Evolutionary conservation across 2,797 vertebrate species (phyloP).

Genomic region (Orientallactaga sibirica): DNA sequence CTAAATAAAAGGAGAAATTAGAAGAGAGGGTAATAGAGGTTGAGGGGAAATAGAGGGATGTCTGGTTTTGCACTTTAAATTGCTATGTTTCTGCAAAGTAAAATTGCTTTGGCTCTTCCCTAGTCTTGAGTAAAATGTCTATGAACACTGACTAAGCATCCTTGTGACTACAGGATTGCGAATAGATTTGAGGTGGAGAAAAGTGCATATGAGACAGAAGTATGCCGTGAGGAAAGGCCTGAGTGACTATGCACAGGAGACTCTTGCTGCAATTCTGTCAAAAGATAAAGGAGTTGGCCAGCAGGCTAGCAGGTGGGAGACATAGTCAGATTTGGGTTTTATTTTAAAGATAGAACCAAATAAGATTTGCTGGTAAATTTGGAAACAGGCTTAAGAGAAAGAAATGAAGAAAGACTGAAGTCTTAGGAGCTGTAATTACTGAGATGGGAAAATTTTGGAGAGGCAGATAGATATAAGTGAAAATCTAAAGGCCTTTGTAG

Average conservation of each 20-base stretch:
- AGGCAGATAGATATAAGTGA: not conserved
- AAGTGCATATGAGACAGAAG: not conserved
- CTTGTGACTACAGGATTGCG: not conserved
- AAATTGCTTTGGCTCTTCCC: not conserved
- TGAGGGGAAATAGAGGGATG: not conserved
- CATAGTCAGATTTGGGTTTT: not conserved
- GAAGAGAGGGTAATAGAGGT: not conserved
- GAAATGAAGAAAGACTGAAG: not conserved
- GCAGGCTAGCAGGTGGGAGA: not conserved
- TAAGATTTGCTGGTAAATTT: conserved; percentile 33
- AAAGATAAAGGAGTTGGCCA: not conserved
- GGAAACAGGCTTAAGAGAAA: not conserved
- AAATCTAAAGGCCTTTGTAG: not conserved
- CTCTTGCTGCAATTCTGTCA: not conserved
- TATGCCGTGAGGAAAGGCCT: not conserved
- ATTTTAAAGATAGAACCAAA: not conserved
- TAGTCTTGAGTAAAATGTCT: not conserved
- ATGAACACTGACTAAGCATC: not conserved
- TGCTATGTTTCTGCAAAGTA: not conserved
- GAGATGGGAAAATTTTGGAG: not conserved
- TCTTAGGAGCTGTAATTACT: not conserved
- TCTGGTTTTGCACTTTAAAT: conserved; percentile 14
- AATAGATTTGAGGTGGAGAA: not conserved
- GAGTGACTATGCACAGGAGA: not conserved
- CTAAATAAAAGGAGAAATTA: not conserved